These are phyloP conservation scores for Bemisia tabaci DNA, from an alignment of 1,140 invertebrate species.

Conservation along the genomic window DNA sequence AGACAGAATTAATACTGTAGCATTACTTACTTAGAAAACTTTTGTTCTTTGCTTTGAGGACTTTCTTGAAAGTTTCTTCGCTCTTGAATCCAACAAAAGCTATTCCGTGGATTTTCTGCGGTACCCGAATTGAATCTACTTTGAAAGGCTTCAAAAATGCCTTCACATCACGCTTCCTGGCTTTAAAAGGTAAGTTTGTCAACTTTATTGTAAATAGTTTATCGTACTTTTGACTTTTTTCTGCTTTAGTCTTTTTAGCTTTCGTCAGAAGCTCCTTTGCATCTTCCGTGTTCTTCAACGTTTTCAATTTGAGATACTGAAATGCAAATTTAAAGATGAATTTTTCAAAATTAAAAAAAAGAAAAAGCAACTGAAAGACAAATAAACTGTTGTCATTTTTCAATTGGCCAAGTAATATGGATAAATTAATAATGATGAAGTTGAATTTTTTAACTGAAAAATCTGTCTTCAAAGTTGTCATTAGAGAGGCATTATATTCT, in stretches of 20 bases:
- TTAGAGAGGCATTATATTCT: no score
- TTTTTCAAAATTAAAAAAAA: constrained; percentile 2
- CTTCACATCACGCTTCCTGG: constrained; percentile 65
- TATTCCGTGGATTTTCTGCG: constrained; percentile 63
- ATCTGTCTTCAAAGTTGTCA: no score
- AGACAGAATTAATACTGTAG: background rate
- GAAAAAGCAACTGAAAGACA: background rate
- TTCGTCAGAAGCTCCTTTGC: constrained; percentile 16
- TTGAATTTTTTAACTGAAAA: no score
- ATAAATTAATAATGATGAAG: no score
- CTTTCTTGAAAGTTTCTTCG: constrained; percentile 66
- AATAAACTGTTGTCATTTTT: background rate
- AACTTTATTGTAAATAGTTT: constrained; percentile 33
- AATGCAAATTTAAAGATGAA: constrained; percentile 9
- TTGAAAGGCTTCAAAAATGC: constrained; percentile 72
- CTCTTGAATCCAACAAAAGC: constrained; percentile 81
- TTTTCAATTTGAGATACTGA: constrained; percentile 27
- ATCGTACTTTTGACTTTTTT: constrained; percentile 14
- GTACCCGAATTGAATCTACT: constrained; percentile 62
- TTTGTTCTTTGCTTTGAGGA: constrained; percentile 62
- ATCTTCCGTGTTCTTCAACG: constrained; percentile 24
- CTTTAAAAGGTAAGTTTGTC: constrained; percentile 42
- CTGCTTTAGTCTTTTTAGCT: constrained; percentile 16
- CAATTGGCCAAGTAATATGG: constrained; percentile 24
- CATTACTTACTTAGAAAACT: constrained; percentile 66